Conservation (phyloP, 2,797 vertebrate genomes). For the Lophotriccus pileatus region DNA sequence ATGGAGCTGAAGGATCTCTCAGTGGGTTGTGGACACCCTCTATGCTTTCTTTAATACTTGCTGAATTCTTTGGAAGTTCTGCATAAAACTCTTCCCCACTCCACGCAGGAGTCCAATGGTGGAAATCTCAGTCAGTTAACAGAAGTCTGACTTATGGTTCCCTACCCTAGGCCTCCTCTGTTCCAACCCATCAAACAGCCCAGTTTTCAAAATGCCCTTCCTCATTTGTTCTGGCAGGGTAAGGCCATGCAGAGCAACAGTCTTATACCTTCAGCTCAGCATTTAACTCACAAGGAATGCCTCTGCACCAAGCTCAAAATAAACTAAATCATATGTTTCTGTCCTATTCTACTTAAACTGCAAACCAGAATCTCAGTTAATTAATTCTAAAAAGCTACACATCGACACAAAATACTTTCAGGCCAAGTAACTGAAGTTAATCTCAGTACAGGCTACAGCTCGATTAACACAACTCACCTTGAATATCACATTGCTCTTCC, state of each 20-base stretch:
- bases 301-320: neutral
- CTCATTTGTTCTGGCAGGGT: neutral
- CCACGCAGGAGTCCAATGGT: neutral
- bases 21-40: neutral
- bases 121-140: neutral
- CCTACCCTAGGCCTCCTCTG: neutral
- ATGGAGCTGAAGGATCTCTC: neutral
- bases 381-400: neutral
- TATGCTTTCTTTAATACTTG: neutral
- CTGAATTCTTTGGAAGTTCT: neutral
- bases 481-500: slow-evolving; percentile 1
- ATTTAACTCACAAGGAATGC: neutral
- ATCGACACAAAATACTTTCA: neutral
- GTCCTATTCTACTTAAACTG: neutral
- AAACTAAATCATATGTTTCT: neutral
- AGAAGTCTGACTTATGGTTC: neutral
- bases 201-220: neutral
- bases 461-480: neutral
- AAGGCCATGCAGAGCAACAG: neutral
- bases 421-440: neutral
- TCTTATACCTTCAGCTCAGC: neutral
- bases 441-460: neutral
- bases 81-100: neutral
- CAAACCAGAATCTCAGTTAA: neutral
- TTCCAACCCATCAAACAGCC: neutral